Conservation (phyloP, 2,888 invertebrate species). For the Mesopsocus fuscifrons region DNA sequence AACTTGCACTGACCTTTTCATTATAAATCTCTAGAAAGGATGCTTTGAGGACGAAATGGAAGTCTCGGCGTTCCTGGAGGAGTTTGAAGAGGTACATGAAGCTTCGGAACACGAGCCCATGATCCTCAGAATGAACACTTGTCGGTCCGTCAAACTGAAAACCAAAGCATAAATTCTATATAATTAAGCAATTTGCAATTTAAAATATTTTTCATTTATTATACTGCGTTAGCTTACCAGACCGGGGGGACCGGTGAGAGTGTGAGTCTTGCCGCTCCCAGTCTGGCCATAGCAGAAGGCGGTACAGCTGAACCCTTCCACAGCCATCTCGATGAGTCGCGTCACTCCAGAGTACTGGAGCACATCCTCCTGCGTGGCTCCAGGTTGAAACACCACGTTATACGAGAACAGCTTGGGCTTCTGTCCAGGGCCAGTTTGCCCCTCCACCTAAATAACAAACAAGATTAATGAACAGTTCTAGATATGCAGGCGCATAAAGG, state of each 20-base stretch:
- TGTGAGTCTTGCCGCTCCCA: slow-evolving; percentile 91
- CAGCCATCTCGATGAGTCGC: slow-evolving; percentile 78
- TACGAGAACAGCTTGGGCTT: slow-evolving; percentile 80
- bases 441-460: slow-evolving; percentile 6
- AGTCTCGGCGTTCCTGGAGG: slow-evolving; percentile 54
- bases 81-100: slow-evolving; percentile 77
- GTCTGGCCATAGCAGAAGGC: slow-evolving; percentile 95
- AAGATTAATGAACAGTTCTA: slow-evolving; percentile 4
- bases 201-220: slow-evolving; percentile 1
- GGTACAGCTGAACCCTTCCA: slow-evolving; percentile 86
- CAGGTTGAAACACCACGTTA: slow-evolving; percentile 86
- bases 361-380: slow-evolving; percentile 67
- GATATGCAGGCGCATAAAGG: no score
- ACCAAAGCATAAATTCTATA: slow-evolving; percentile 4
- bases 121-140: slow-evolving; percentile 48
- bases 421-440: slow-evolving; percentile 26
- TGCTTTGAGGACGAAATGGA: slow-evolving; percentile 70
- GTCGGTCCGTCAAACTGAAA: slow-evolving; percentile 41
- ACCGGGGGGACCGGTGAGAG: slow-evolving; percentile 78
- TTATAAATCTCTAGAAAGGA: slow-evolving; percentile 94
- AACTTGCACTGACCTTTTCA: no score
- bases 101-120: slow-evolving; percentile 76
- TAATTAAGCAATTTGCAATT: neutral
- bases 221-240: slow-evolving; percentile 34
- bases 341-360: slow-evolving; percentile 81